A percentile compares a stretch with the other conserved stretches of the same genome.
Evolutionary conservation across 1,140 invertebrate species (phyloP).

Genomic region (Drosophila busckii): DNA sequence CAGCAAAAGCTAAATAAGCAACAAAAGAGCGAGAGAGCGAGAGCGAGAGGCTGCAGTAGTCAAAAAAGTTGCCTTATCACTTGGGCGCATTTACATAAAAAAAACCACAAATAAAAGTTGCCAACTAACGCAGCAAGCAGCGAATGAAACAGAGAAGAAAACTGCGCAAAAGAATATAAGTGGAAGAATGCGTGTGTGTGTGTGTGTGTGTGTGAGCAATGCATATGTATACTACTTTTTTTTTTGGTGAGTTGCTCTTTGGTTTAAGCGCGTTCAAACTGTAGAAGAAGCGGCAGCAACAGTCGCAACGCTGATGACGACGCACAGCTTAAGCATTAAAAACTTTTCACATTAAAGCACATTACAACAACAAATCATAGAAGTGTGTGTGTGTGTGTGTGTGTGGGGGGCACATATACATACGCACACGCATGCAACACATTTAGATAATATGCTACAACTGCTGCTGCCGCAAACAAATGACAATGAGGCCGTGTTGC

Average conservation of each 20-base stretch:
- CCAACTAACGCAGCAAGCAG: slow-evolving; percentile 64
- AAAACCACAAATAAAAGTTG: slow-evolving; percentile 77
- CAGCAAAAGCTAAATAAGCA: too few species aligned
- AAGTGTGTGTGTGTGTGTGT: too few species aligned
- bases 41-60: slow-evolving; percentile 62
- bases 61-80: slow-evolving; percentile 76
- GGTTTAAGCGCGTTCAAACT: slow-evolving; percentile 18
- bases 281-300: slow-evolving; percentile 1
- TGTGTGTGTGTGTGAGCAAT: slow-evolving; percentile 4
- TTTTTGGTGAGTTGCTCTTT: slow-evolving; percentile 10
- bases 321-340: slow-evolving; percentile 71
- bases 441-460: slow-evolving; percentile 77
- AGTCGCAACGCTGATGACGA: slow-evolving; percentile 10
- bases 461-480: slow-evolving; percentile 69
- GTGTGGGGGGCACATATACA: slow-evolving; percentile 19
- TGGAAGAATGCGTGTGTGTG: slow-evolving; percentile 19
- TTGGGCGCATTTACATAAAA: slow-evolving; percentile 77
- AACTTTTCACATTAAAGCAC: slow-evolving; percentile 77
- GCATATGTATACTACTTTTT: background rate
- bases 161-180: slow-evolving; percentile 57
- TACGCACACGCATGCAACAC: slow-evolving; percentile 66
- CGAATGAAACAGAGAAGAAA: slow-evolving; percentile 24
- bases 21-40: too few species aligned
- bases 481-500: slow-evolving; percentile 41
- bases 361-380: slow-evolving; percentile 77